phyloP scores from a whole-genome alignment of 2,888 invertebrate species.

The Himalopsyche kuldschensis region DNA sequence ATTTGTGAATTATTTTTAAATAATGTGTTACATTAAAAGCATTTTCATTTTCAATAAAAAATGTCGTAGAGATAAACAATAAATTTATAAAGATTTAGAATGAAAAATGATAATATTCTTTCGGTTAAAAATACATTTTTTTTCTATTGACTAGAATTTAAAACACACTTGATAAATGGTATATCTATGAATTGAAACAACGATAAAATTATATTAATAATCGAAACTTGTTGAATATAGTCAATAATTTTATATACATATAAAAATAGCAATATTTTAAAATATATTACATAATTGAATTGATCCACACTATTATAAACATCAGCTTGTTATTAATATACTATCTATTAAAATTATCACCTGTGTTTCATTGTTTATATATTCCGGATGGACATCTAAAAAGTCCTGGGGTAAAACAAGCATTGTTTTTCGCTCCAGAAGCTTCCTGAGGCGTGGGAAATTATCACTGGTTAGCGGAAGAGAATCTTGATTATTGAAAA shows the following conservation, averaged over 20 bases:
- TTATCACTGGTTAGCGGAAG: slow-evolving; percentile 56
- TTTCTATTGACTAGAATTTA: too few species aligned
- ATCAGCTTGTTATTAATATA: not conserved
- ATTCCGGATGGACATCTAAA: slow-evolving; percentile 62
- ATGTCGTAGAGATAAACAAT: too few species aligned
- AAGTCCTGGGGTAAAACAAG: slow-evolving; percentile 61
- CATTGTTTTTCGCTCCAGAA: slow-evolving; percentile 57
- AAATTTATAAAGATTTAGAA: too few species aligned
- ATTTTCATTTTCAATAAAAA: too few species aligned
- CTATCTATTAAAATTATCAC: slow-evolving; percentile 43
- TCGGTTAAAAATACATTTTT: too few species aligned
- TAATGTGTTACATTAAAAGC: too few species aligned
- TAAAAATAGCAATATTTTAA: not conserved
- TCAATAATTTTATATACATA: not conserved
- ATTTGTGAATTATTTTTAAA: too few species aligned
- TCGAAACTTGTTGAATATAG: not conserved
- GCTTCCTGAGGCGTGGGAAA: slow-evolving; percentile 60
- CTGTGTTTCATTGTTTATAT: slow-evolving; percentile 64
- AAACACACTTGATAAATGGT: too few species aligned
- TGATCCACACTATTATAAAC: not conserved
- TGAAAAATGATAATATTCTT: too few species aligned
- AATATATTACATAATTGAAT: not conserved
- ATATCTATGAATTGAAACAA: too few species aligned
- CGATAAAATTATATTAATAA: too few species aligned
- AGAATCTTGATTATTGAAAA: slow-evolving; percentile 63